These are phyloP conservation scores for Platycheirus rosarum DNA, from an alignment of 2,888 invertebrate species.

Conservation along the genomic window DNA sequence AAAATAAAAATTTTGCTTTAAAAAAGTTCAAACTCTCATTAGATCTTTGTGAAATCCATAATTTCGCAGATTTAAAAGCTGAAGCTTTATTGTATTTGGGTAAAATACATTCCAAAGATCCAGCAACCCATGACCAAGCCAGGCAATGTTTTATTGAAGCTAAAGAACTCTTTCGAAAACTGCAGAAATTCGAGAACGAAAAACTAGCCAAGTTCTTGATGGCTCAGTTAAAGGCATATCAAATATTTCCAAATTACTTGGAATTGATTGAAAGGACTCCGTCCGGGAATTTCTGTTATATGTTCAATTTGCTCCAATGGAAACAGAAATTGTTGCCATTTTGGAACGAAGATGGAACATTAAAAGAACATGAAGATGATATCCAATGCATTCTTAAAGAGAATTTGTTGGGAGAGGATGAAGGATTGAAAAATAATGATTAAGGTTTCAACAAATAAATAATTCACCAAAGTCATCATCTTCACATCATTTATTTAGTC, in stretches of 20 bases:
- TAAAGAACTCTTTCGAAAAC: conserved; percentile 21
- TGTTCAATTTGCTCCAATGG: conserved; percentile 61
- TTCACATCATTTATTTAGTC: too few species aligned
- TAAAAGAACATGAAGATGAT: conserved; percentile 10
- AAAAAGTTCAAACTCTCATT: conserved; percentile 57
- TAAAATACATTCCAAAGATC: conserved; percentile 49
- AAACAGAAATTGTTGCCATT: conserved; percentile 55
- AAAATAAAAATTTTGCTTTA: conserved; percentile 6
- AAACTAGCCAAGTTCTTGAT: conserved; percentile 52
- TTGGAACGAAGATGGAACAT: conserved; percentile 40
- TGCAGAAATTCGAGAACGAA: conserved; percentile 54
- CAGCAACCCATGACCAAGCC: conserved; percentile 19
- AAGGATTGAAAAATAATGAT: too few species aligned
- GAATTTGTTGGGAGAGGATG: too few species aligned
- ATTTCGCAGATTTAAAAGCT: conserved; percentile 41
- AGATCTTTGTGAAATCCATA: conserved; percentile 34
- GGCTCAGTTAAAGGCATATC: conserved; percentile 54
- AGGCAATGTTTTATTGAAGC: conserved; percentile 51
- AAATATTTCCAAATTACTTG: conserved; percentile 56
- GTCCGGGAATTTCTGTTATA: conserved; percentile 33
- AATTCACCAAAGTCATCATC: too few species aligned
- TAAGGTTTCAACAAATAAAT: too few species aligned
- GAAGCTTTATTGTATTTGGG: conserved; percentile 49
- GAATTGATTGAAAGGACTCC: conserved; percentile 48
- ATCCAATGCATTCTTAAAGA: conserved; percentile 35